Base-by-base conservation (phyloP, 2,797 vertebrate genomes). In the Tolypeutes matacus region DNA sequence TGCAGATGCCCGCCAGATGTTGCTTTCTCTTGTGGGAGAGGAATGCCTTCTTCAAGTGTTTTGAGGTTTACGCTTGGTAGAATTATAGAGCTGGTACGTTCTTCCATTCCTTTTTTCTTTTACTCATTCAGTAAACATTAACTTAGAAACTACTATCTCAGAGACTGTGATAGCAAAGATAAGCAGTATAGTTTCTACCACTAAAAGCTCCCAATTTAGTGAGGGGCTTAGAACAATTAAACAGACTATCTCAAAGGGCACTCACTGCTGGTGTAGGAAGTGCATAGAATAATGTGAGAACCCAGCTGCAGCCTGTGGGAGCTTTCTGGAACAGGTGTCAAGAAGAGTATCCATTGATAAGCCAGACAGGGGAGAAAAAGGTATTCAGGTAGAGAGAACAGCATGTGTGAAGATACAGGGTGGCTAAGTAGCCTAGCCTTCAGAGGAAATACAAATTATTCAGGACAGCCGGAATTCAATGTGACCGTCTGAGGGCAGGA, bases 1-100 rank as follows among this genome's bases (percentile, higher is more conserved):
- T 93, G 25, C 86, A 90, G 75, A 87, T 92, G 92, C 65, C 58
- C 64, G 27, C 81, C 95, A 95, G 93, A 93, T 96, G 95, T 77
- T 89, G 31, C 64, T 89, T 91, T 89, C 39, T 86, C 91, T 95
- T 89, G 27, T 0, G 34, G 42, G 62, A 95, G 14, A 73, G 31
- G 39, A 34, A 60, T 13, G 23, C 49, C 62, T 89, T 75, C 88
- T 77, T 76, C n/a, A 46, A 91, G 78, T 73, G 23, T 53, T 67
- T 34, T 36, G 65, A 77, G 75, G 56, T 86, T 89, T 70, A 60
- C 3, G 34, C 39, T 77, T 81, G 73, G n/a, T 77, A 86, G 93
- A 86, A 91, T 92, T 64, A 69, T 36, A 84, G 56, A 82, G 34
- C 25, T 76, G 42, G 18, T 53, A 51, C 58, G 51, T 36, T 78